Evolutionary conservation across 2,797 vertebrate genomes (phyloP).

Genomic region (Aldrovandia affinis): DNA sequence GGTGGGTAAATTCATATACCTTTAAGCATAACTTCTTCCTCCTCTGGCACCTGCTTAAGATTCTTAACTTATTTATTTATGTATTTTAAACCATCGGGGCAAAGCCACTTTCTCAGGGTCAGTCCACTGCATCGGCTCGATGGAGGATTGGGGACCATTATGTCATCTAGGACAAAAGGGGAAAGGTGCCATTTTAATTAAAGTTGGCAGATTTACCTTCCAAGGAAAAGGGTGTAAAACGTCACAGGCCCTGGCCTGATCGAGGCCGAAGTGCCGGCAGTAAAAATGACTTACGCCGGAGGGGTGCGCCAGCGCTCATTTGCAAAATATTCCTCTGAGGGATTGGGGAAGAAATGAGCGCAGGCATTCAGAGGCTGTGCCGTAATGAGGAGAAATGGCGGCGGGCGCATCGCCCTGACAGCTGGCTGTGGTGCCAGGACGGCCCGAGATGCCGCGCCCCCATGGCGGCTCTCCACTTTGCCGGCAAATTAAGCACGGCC

Average conservation of each 20-base stretch:
- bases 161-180: slow-evolving; percentile 55
- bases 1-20: not conserved
- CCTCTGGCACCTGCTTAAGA: not conserved
- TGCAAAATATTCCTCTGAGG: slow-evolving; percentile 59
- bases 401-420: slow-evolving; percentile 31
- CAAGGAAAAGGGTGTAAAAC: slow-evolving; percentile 63
- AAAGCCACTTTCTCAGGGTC: slow-evolving; percentile 48
- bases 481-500: not conserved
- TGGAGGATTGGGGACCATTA: slow-evolving; percentile 59
- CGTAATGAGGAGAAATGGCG: slow-evolving; percentile 71
- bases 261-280: slow-evolving; percentile 58
- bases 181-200: slow-evolving; percentile 76
- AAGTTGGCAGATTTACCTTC: slow-evolving; percentile 73
- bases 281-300: slow-evolving; percentile 73
- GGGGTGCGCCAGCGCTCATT: slow-evolving; percentile 40
- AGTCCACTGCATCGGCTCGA: slow-evolving; percentile 52
- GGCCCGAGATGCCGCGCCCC: not conserved
- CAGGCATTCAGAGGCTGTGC: slow-evolving; percentile 56
- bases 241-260: slow-evolving; percentile 44
- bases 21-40: no score
- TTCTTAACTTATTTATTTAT: not conserved
- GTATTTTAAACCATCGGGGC: not conserved
- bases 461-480: not conserved
- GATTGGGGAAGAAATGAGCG: slow-evolving; percentile 57
- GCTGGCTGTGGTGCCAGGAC: slow-evolving; percentile 6